Percentiles rank a stretch among this genome's conserved stretches.
These are phyloP conservation scores for Hemicrepidius hirtus DNA, from an alignment of 2,888 invertebrate species.

Conservation along the genomic window DNA sequence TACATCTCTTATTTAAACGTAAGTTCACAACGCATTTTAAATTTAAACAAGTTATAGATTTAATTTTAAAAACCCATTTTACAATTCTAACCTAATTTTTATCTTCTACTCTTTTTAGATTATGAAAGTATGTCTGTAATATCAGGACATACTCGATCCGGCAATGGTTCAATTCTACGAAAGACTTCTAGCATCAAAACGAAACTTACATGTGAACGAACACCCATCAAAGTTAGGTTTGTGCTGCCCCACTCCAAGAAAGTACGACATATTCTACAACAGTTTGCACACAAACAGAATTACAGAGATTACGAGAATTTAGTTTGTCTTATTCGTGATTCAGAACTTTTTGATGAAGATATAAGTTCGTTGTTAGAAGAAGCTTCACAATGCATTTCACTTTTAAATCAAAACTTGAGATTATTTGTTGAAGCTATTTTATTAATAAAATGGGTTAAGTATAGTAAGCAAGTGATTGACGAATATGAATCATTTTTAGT, in stretches of 20 bases:
- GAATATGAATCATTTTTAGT: constrained; percentile 79
- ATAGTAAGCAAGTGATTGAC: constrained; percentile 72
- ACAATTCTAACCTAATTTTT: too few relatives aligned
- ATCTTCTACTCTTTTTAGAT: too few relatives aligned
- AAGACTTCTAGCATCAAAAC: constrained; percentile 55
- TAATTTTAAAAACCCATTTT: too few relatives aligned
- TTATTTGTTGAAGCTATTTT: constrained; percentile 78
- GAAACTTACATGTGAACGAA: constrained; percentile 41
- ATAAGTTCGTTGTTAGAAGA: constrained; percentile 75
- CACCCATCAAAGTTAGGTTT: constrained; percentile 69
- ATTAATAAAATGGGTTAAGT: constrained; percentile 76
- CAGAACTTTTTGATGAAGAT: constrained; percentile 75
- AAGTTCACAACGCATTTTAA: too few relatives aligned
- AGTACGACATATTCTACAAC: constrained; percentile 71
- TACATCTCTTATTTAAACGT: too few relatives aligned
- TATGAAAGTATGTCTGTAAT: constrained; percentile 49
- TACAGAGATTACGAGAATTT: constrained; percentile 73
- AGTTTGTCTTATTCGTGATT: constrained; percentile 73
- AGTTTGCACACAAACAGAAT: constrained; percentile 69
- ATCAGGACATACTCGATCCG: constrained; percentile 43
- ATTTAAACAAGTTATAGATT: too few relatives aligned
- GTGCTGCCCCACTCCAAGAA: constrained; percentile 72
- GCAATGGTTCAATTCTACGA: constrained; percentile 55
- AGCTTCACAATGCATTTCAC: constrained; percentile 75
- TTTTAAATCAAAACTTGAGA: constrained; percentile 75